phyloP scores from a whole-genome alignment of 2,888 invertebrate species.

The Tipula vernalis region DNA sequence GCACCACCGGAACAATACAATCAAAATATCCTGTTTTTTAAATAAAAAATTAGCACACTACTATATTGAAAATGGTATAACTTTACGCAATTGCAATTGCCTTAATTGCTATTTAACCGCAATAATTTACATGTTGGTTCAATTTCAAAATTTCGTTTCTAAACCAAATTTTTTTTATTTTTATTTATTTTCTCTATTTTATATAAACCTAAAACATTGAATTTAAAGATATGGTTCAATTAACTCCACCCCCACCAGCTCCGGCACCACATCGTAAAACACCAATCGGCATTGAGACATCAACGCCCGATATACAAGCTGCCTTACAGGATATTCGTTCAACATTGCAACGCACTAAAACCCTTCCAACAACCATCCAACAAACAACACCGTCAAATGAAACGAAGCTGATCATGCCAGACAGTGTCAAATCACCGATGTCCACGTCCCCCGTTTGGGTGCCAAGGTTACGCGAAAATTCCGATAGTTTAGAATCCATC shows the following conservation, averaged over 20 bases:
- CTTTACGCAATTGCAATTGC: not conserved
- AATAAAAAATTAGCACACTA: not conserved
- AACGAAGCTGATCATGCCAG: conserved; percentile 24
- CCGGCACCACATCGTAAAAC: conserved; percentile 57
- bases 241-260: conserved; percentile 62
- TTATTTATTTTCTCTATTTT: conserved; percentile 6
- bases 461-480: conserved; percentile 41
- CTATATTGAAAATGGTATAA: not conserved
- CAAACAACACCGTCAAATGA: conserved; percentile 18
- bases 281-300: conserved; percentile 20
- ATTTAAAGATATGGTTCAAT: conserved; percentile 31
- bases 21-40: not conserved
- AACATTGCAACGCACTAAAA: conserved; percentile 57
- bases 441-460: conserved; percentile 56
- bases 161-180: not conserved
- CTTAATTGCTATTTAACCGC: not conserved
- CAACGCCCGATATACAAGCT: conserved; percentile 28
- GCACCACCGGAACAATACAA: not conserved
- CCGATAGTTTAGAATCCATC: conserved; percentile 10
- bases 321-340: conserved; percentile 67
- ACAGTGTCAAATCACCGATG: conserved; percentile 37
- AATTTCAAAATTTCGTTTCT: not conserved
- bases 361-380: conserved; percentile 26
- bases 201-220: not conserved
- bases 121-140: not conserved